These are phyloP conservation scores for human DNA, from an alignment of 2,113 vertebrate species.

Conservation along the genomic window GRCh38 chr15:95902001-95902500, in stretches of 20 bases:
- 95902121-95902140: slow-evolving; percentile 55
- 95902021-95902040: slow-evolving; percentile 14
- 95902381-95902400: background rate
- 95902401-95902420: slow-evolving; percentile 37
- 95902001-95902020: background rate
- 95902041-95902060: background rate
- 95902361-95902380: background rate
- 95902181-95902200: background rate
- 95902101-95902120: slow-evolving; percentile 45
- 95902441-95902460: background rate
- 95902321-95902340: background rate
- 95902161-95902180: background rate
- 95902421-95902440: background rate
- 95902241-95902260: background rate
- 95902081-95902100: background rate
- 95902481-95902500: slow-evolving; percentile 60
- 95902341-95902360: slow-evolving; percentile 62
- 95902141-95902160: background rate
- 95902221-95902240: background rate
- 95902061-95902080: background rate
- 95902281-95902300: background rate
- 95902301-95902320: background rate
- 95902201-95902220: background rate
- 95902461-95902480: slow-evolving; percentile 62
- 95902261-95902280: background rate